Evolutionary conservation across 2,113 vertebrate genomes (phyloP).

Genomic region (Carassius carassius): DNA sequence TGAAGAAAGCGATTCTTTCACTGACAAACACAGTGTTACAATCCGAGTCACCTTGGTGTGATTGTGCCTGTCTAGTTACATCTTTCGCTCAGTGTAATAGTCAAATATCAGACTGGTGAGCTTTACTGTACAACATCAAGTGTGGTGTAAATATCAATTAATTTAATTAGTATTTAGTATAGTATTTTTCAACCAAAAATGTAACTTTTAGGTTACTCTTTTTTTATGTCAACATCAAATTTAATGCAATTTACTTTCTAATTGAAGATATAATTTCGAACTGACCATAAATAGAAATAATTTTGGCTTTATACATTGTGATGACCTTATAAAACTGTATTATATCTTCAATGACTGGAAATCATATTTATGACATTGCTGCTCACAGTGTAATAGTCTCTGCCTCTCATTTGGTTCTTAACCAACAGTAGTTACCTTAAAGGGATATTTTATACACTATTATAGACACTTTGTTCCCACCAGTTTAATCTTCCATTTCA

Average conservation of each 20-base stretch:
- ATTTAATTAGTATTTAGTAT: not conserved
- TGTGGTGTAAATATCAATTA: not conserved
- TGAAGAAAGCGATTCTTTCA: not conserved
- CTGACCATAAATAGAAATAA: not conserved
- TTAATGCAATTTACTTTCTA: not conserved
- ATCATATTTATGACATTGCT: not conserved
- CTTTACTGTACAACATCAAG: slow-evolving; percentile 8
- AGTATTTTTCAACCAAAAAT: not conserved
- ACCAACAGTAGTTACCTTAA: too few relatives aligned
- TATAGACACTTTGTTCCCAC: not conserved
- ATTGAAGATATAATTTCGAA: too few relatives aligned
- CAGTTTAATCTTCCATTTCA: not conserved
- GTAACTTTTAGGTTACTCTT: not conserved
- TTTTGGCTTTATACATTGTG: not conserved
- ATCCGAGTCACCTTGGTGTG: not conserved
- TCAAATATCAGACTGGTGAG: not conserved
- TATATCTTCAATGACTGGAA: not conserved
- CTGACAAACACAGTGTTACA: too few relatives aligned
- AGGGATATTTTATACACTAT: too few relatives aligned
- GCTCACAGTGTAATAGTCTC: not conserved
- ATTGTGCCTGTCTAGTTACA: not conserved
- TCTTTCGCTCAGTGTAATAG: not conserved
- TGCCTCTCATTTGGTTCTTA: too few relatives aligned
- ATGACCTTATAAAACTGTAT: not conserved
- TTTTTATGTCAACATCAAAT: not conserved